phyloP scores from a whole-genome alignment of 2,113 vertebrate genomes.

The Tiliqua scincoides region DNA sequence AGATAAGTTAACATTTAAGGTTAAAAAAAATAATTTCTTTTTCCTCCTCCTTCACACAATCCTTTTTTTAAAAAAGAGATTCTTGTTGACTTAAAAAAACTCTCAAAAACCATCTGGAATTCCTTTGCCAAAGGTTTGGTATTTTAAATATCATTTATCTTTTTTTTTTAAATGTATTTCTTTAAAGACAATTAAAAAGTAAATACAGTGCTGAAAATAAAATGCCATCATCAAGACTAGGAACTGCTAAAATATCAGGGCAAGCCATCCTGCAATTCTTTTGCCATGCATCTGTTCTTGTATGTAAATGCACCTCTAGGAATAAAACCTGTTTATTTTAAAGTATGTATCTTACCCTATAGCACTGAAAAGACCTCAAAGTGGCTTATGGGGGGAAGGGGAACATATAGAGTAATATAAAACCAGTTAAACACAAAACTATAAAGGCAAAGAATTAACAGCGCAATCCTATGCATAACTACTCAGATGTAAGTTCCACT shows the following conservation, averaged over 20 bases:
- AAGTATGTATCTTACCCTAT: not conserved
- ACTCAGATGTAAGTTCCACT: no score
- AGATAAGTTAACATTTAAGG: constrained; percentile 33
- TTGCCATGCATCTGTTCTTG: not conserved
- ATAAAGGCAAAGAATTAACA: not conserved
- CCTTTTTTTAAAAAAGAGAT: constrained; percentile 2
- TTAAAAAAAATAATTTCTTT: constrained; percentile 9
- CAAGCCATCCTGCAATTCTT: not conserved
- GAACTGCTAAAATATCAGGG: not conserved
- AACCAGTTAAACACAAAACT: not conserved
- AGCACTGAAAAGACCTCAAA: not conserved
- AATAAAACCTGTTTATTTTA: not conserved
- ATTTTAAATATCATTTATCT: constrained; percentile 21
- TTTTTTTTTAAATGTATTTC: constrained; percentile 15
- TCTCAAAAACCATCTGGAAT: constrained; percentile 25
- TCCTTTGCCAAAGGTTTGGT: constrained; percentile 29
- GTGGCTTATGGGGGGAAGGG: not conserved
- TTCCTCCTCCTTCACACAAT: not conserved
- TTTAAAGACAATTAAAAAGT: not conserved
- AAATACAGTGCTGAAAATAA: not conserved
- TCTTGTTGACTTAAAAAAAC: constrained; percentile 11
- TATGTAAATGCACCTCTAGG: not conserved
- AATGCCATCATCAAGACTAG: not conserved
- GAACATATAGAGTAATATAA: not conserved
- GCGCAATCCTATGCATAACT: not conserved